Evolutionary conservation across 2,113 vertebrate genomes (phyloP), one percentile per base, ranked within the genome.

Genomic region (Dicaeum eximium): DNA sequence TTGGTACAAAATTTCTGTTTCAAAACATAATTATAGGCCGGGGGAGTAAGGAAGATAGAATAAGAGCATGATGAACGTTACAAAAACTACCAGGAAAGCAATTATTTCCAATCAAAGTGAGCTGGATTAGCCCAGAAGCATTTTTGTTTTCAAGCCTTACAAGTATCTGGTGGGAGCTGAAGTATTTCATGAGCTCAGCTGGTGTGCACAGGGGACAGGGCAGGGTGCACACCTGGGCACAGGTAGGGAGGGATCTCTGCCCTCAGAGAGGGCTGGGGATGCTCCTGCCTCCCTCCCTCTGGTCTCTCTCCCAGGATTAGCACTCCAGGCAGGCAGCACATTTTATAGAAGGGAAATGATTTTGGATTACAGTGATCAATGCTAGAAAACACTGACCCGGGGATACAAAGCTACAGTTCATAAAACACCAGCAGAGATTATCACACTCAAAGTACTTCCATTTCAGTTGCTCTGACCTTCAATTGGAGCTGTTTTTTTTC

Each of bases 1-100:
- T 93, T 54, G 30, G 77, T 71, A 81, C 44, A 54, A 54, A 45
- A 86, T 66, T 90, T 67, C 90, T 90, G 82, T 85, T 93, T 93
- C 85, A 66, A 90, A 95, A 80, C 73, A 53, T 58, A 79, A 83
- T 70, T 93, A 80, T 1, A 92, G 83, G 30, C 82, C 40, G 50
- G 24, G 28, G 47, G 38, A 88, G 42, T 15, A 62, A 80, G 64
- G 58, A 66, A 85, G 30, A 69, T 0, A 38, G 50, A 83, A 65
- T 42, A 40, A 73, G 27, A 92, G 37, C 67, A 30, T 77, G 53
- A 84, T 70, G 50, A 80, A 24, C 10, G 3, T 23, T 30, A 86
- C 48, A 69, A 47, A 82, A 90, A 80, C 45, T 16, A 67, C 8
- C 60, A 88, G 37, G 61, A 89, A 94, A 71, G 72, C 35, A 67